These are phyloP conservation scores for Zaprionus vittiger DNA, from an alignment of 1,140 invertebrate species.

Conservation along the genomic window DNA sequence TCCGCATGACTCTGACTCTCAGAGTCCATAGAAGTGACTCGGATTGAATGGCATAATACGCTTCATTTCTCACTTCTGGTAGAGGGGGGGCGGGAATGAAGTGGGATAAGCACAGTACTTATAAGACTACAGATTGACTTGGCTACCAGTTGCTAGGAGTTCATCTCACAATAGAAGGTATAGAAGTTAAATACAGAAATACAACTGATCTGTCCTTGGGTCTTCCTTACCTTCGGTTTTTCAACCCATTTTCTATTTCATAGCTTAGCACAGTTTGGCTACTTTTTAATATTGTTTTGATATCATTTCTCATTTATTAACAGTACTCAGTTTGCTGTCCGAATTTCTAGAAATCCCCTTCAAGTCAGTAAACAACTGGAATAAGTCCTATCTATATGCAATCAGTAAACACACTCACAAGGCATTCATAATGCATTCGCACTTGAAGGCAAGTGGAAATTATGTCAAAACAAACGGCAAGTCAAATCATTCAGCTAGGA, in stretches of 20 bases:
- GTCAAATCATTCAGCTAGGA: slow-evolving; percentile 51
- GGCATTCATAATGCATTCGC: slow-evolving; percentile 67
- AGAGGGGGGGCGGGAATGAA: not conserved
- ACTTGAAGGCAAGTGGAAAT: slow-evolving; percentile 70
- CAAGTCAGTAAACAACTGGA: slow-evolving; percentile 53
- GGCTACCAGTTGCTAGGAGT: not conserved
- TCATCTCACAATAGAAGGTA: not conserved
- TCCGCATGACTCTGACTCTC: slow-evolving; percentile 45
- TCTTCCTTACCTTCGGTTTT: not conserved
- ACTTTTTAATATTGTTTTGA: not conserved
- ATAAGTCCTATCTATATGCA: slow-evolving; percentile 77
- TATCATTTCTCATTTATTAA: not conserved
- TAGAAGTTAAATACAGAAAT: not conserved
- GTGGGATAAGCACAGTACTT: slow-evolving; percentile 3
- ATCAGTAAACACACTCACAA: slow-evolving; percentile 69
- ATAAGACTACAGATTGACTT: not conserved
- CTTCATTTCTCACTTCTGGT: not conserved
- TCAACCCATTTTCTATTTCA: not conserved
- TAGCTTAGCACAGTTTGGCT: no score
- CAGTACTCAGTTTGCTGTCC: slow-evolving; percentile 2
- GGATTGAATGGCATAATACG: slow-evolving; percentile 18
- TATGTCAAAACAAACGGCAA: slow-evolving; percentile 77
- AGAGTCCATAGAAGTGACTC: slow-evolving; percentile 29
- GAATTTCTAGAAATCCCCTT: slow-evolving; percentile 21
- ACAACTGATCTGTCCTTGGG: not conserved